Evolutionary conservation across 2,113 vertebrate genomes (phyloP).

Genomic region (Leiothrix lutea): DNA sequence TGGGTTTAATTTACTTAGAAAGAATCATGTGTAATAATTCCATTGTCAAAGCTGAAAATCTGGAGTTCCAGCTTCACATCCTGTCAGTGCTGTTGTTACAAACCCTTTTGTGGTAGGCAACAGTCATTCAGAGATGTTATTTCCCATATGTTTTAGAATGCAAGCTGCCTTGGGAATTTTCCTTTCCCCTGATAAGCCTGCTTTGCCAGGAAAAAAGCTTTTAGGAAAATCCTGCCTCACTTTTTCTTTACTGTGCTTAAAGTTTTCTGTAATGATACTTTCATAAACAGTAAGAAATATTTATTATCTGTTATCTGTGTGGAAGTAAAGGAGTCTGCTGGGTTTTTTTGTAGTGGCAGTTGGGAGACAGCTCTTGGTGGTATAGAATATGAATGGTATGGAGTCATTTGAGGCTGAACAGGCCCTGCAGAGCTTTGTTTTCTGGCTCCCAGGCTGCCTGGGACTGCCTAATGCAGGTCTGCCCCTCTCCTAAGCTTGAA

Average conservation of each 20-base stretch:
- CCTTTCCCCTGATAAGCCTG: neutral
- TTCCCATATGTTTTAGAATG: neutral
- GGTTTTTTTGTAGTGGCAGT: neutral
- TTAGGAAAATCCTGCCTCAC: neutral
- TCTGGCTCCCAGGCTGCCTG: neutral
- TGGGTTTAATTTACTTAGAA: slow-evolving; percentile 69
- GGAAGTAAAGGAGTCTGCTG: neutral
- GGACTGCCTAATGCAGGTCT: neutral
- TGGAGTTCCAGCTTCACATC: slow-evolving; percentile 11
- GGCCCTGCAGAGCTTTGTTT: neutral
- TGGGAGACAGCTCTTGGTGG: neutral
- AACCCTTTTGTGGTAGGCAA: neutral
- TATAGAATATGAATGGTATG: neutral
- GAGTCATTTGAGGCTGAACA: neutral
- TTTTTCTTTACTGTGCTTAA: neutral
- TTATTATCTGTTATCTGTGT: neutral
- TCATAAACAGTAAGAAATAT: neutral
- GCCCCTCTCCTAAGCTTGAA: neutral
- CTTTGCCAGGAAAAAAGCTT: neutral
- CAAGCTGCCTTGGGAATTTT: neutral
- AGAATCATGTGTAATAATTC: slow-evolving; percentile 43
- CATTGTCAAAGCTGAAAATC: slow-evolving; percentile 44
- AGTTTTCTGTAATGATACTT: neutral
- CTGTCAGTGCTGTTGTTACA: neutral
- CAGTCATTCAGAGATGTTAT: neutral